Percentiles rank a stretch among this genome's conserved stretches.
Conservation (phyloP, 2,797 vertebrate species). For the Pangasius mekongensis region DNA sequence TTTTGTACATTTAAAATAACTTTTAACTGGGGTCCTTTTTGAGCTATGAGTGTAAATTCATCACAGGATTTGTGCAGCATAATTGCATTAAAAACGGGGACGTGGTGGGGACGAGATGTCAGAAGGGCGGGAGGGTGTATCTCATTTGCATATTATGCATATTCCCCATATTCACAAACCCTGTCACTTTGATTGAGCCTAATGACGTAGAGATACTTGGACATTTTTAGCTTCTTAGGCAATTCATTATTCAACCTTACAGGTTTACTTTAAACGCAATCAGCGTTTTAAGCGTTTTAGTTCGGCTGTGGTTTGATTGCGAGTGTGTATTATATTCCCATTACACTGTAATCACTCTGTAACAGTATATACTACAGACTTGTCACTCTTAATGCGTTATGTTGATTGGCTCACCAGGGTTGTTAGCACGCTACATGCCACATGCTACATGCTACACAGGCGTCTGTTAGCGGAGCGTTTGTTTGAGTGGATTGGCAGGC, state of each 20-base stretch:
- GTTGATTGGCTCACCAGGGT: neutral
- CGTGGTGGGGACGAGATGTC: too few relatives aligned
- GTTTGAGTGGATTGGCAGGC: neutral
- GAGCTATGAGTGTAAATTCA: too few relatives aligned
- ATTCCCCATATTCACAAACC: neutral
- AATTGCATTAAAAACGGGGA: neutral
- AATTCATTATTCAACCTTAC: neutral
- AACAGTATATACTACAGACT: slow-evolving; percentile 4
- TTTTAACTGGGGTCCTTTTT: too few relatives aligned
- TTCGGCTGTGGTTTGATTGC: neutral
- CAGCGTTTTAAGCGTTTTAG: neutral
- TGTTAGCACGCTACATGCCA: neutral
- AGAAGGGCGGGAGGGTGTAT: too few relatives aligned
- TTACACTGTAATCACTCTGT: slow-evolving; percentile 4
- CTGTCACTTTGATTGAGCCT: neutral
- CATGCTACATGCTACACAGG: neutral
- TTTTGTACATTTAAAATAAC: too few relatives aligned
- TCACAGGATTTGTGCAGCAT: fast-evolving
- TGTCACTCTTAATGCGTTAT: slow-evolving; percentile 18
- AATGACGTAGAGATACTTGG: neutral
- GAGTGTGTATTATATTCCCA: neutral
- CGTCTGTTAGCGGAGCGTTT: neutral
- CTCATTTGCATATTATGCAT: slow-evolving; percentile 5
- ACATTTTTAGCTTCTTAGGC: neutral
- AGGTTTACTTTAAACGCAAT: neutral